A percentile compares a stretch with the other conserved stretches of the same genome.
Evolutionary conservation across 2,888 invertebrate species (phyloP).

Genomic region (Ecliptopera silaceata): DNA sequence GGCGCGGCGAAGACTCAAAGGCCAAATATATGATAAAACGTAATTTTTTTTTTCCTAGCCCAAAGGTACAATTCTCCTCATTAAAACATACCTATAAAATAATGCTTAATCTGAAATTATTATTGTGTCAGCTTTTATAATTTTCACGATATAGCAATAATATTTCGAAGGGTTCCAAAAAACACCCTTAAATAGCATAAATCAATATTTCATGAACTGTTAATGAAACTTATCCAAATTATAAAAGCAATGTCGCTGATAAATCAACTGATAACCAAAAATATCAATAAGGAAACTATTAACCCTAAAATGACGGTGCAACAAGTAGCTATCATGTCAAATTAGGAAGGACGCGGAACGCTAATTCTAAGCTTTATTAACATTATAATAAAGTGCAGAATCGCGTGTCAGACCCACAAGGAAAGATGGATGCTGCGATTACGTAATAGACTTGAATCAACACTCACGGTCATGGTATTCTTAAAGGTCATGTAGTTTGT

Average conservation of each 20-base stretch:
- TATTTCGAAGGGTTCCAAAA: no score
- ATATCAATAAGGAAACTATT: conserved; percentile 54
- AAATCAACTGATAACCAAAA: conserved; percentile 39
- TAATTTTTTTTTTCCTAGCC: no score
- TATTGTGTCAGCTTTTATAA: no score
- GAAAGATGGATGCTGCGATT: conserved; percentile 68
- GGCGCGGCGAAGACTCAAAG: no score
- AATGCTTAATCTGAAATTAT: no score
- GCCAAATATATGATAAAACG: no score
- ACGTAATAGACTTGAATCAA: conserved; percentile 73
- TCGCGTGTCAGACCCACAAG: conserved; percentile 39
- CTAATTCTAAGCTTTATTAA: conserved; percentile 23
- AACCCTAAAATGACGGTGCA: conserved; percentile 54
- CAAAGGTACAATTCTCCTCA: no score
- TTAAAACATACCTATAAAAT: no score
- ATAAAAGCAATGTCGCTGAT: conserved; percentile 15
- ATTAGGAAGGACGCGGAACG: conserved; percentile 32
- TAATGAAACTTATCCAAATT: neutral
- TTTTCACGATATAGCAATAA: no score
- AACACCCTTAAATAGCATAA: no score
- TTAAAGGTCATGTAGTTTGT: conserved; percentile 68
- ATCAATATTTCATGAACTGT: no score
- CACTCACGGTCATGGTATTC: conserved; percentile 75
- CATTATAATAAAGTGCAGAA: conserved; percentile 22
- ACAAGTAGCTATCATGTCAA: conserved; percentile 53